A percentile compares a stretch with the other conserved stretches of the same genome.
Conservation (phyloP, 2,113 vertebrate genomes). For the Oncorhynchus kisutch region DNA sequence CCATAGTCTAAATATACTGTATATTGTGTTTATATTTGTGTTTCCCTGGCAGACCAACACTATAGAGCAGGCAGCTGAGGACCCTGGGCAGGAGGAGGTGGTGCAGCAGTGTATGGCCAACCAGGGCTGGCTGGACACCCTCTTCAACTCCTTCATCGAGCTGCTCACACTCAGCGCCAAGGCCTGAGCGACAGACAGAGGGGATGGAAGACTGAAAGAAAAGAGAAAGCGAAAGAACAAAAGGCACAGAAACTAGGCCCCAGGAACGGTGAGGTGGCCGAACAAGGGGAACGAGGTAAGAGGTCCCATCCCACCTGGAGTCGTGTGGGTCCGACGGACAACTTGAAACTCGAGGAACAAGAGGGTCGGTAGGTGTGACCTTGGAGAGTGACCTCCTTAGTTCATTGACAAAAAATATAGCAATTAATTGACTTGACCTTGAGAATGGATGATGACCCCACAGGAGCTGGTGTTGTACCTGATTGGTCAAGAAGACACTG, state of each 20-base stretch:
- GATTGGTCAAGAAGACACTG: conserved; percentile 40
- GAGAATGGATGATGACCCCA: conserved; percentile 39
- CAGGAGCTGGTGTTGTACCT: conserved; percentile 22
- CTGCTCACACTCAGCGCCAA: conserved; percentile 77
- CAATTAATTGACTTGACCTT: conserved; percentile 47
- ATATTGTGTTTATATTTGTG: background rate
- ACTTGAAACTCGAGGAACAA: conserved; percentile 51
- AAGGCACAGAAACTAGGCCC: conserved; percentile 17
- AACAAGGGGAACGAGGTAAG: background rate
- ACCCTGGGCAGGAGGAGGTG: conserved; percentile 90
- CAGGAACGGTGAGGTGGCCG: background rate
- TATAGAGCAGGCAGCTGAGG: conserved; percentile 83
- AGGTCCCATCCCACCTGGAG: conserved; percentile 56
- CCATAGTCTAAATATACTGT: background rate
- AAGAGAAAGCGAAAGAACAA: conserved; percentile 22
- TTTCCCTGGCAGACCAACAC: conserved; percentile 77
- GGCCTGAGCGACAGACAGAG: conserved; percentile 5
- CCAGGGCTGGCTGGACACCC: conserved; percentile 86
- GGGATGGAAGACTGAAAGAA: conserved; percentile 10
- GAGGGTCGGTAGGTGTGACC: conserved; percentile 51
- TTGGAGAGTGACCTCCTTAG: conserved; percentile 56
- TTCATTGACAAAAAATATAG: conserved; percentile 58
- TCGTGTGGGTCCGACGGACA: conserved; percentile 57
- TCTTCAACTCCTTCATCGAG: conserved; percentile 85
- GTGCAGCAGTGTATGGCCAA: conserved; percentile 93